Evolutionary conservation across 2,113 vertebrate genomes (phyloP).

Genomic region (Climacteris rufus): DNA sequence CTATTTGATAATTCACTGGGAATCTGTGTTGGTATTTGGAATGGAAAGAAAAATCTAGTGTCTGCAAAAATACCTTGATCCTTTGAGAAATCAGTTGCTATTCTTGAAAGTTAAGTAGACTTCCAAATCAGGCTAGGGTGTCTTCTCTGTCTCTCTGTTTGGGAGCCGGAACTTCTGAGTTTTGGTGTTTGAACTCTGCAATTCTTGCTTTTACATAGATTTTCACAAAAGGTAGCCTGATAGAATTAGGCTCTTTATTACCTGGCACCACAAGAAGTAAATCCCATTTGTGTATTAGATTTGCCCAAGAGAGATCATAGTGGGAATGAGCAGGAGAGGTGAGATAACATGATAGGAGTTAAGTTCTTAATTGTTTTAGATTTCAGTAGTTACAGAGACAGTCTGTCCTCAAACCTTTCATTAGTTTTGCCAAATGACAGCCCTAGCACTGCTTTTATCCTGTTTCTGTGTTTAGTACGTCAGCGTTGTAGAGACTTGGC

Average conservation of each 20-base stretch:
- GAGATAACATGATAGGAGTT: not conserved
- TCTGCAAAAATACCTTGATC: not conserved
- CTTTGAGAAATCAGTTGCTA: accelerated
- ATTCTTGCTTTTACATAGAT: not conserved
- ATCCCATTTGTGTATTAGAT: not conserved
- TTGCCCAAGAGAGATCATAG: not conserved
- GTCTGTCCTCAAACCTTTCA: not conserved
- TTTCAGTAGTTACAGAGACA: not conserved
- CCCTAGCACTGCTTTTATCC: not conserved
- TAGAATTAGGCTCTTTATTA: not conserved
- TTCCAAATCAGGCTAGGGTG: not conserved
- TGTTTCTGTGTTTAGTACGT: not conserved
- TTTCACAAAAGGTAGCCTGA: not conserved
- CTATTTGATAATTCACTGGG: not conserved
- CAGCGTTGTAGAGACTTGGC: not conserved
- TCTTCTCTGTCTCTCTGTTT: not conserved
- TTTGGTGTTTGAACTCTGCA: not conserved
- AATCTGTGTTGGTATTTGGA: not conserved
- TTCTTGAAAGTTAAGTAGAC: not conserved
- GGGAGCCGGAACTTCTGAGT: not conserved
- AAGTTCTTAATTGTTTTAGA: not conserved
- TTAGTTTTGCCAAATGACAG: conserved; percentile 8
- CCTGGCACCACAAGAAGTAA: not conserved
- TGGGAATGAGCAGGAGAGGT: not conserved
- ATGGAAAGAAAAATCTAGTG: not conserved